Base-by-base conservation (phyloP, 2,797 vertebrate species). In the Sebastes steindachneri region DNA sequence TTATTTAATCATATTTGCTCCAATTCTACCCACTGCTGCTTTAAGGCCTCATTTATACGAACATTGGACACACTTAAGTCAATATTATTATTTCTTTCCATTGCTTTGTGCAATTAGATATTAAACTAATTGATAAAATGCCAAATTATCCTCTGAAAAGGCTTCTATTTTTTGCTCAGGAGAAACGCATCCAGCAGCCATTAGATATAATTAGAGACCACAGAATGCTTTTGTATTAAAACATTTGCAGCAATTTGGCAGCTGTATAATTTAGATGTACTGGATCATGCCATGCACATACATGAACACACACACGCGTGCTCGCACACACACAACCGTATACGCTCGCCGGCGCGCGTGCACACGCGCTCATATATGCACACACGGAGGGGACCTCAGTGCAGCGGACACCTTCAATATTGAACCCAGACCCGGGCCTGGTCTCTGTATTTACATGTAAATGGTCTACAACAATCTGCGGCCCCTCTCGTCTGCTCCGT, bases 391-490 rank as follows among this genome's bases (percentile, higher is more conserved):
- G 93, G 94, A 95, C 95, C 92, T 91, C 84, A 84, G 93, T 93
- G 91, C 91, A 93, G 92, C 89, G 92, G 89, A 94, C 83, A 89
- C 93, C 93, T 94, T 95, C 95, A 96, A 96, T 96, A 96, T 95
- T 96, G 95, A 95, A 93, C 93, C 92, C 91, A 88, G 93, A 92
- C 90, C 90, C 93, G 92, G 94, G 93, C 94, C 94, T 84, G 92
- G 86, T 93, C 94, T 95, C 94, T 95, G 94, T 96, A 96, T 96
- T 96, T 96, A 96, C 95, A 96, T 96, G 94, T 91, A 96, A 96
- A 95, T 95, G 95, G 91, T 95, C 93, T 94, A 96, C 94, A 96
- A 96, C 96, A 96, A 95, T 96, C 95, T 96, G 96, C 92, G 93
- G 92, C 93, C 93, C 93, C 91, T 71, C 75, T 91, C 87, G 73